Percentiles rank a stretch among this genome's conserved stretches.
These are phyloP conservation scores for Oostethus manadensis DNA, from an alignment of 2,113 vertebrate species.

Conservation along the genomic window DNA sequence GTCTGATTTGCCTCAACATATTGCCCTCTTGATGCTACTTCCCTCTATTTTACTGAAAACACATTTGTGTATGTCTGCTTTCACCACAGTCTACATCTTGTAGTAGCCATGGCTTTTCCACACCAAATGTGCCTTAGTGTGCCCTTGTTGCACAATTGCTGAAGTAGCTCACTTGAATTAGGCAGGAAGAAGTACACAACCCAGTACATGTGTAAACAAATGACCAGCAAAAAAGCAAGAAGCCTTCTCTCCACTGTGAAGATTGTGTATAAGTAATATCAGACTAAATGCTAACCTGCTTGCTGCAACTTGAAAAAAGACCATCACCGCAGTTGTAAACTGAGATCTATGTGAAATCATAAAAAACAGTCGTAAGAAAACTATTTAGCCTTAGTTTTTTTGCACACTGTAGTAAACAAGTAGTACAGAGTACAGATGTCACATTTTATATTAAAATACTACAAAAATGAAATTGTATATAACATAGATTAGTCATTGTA, in stretches of 20 bases:
- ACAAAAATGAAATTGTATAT: background rate
- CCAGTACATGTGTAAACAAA: background rate
- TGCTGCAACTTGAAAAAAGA: background rate
- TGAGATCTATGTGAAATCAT: background rate
- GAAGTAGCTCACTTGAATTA: background rate
- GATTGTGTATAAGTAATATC: background rate
- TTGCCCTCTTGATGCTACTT: background rate
- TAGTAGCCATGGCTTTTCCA: background rate
- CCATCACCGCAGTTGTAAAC: background rate
- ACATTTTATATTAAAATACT: too few species aligned
- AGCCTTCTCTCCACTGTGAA: background rate
- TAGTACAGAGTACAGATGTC: too few species aligned
- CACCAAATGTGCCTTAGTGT: background rate
- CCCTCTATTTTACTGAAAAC: background rate
- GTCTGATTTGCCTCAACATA: background rate
- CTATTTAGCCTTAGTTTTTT: background rate
- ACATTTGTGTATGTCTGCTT: background rate
- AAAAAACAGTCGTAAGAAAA: background rate
- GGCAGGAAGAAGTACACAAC: background rate
- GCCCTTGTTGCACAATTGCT: background rate
- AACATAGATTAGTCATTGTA: background rate
- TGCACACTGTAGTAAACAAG: background rate
- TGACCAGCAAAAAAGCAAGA: background rate
- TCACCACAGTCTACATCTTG: background rate
- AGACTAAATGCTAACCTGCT: background rate